phyloP scores from a whole-genome alignment of 1,140 invertebrate species.

The Holcopasites calliopsidis region DNA sequence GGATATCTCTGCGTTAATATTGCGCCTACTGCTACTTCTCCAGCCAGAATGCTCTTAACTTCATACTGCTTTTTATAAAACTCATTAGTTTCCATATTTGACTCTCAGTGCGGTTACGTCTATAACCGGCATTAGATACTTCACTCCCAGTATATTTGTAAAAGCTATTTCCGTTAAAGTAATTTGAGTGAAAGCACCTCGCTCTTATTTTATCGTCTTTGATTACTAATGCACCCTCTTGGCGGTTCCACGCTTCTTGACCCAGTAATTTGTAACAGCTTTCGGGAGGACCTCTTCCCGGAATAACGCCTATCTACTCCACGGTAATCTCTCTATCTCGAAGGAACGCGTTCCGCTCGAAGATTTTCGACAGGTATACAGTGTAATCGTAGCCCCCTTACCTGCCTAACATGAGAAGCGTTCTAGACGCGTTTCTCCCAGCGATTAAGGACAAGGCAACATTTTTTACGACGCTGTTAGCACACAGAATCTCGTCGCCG shows the following conservation, averaged over 20 bases:
- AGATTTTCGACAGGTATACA: constrained; percentile 26
- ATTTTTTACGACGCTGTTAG: not conserved
- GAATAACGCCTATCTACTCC: constrained; percentile 7
- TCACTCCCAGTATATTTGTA: too few relatives aligned
- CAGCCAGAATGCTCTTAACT: too few relatives aligned
- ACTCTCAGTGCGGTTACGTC: too few relatives aligned
- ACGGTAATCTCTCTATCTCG: constrained; percentile 28
- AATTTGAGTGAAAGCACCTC: too few relatives aligned
- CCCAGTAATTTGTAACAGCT: constrained; percentile 27
- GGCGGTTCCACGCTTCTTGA: not conserved
- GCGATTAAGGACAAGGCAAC: constrained; percentile 24
- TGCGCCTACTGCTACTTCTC: too few relatives aligned
- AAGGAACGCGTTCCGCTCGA: not conserved
- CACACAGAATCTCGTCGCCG: too few relatives aligned
- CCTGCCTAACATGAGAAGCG: not conserved
- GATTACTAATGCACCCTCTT: constrained; percentile 2
- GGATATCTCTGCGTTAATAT: too few relatives aligned
- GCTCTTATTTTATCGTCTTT: not conserved
- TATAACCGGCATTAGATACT: too few relatives aligned
- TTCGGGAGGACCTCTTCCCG: constrained; percentile 6
- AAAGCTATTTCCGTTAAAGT: too few relatives aligned
- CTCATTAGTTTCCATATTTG: too few relatives aligned
- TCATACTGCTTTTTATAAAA: too few relatives aligned
- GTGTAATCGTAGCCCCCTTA: not conserved
- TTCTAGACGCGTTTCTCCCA: not conserved